Percentiles rank a stretch among this genome's conserved stretches.
These are phyloP conservation scores for Nannoperca obscura DNA, from an alignment of 2,797 vertebrate species.

Conservation along the genomic window DNA sequence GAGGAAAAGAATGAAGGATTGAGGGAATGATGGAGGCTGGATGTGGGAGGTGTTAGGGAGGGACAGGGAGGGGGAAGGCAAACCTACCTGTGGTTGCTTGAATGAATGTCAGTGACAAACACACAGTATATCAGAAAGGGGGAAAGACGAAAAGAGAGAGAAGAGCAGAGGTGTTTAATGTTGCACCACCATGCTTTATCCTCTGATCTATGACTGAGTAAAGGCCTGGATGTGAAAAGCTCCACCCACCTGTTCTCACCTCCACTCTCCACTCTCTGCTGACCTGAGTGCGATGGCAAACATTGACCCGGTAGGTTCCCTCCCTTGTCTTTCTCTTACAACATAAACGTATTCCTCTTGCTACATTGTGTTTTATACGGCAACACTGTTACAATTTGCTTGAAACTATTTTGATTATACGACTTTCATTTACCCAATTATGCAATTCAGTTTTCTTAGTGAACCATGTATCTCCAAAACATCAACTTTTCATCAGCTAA, in stretches of 20 bases:
- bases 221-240: slow-evolving; percentile 47
- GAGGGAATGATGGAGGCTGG: slow-evolving; percentile 27
- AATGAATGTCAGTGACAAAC: slow-evolving; percentile 41
- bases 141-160: slow-evolving; percentile 6
- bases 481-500: neutral
- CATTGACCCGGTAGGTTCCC: slow-evolving; percentile 72
- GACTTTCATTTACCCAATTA: neutral
- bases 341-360: neutral
- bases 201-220: slow-evolving; percentile 21
- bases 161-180: slow-evolving; percentile 29
- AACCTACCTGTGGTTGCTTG: slow-evolving; percentile 40
- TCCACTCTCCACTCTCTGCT: slow-evolving; percentile 38
- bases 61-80: neutral
- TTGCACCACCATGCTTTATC: slow-evolving; percentile 44
- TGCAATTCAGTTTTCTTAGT: neutral
- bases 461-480: neutral
- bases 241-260: slow-evolving; percentile 49
- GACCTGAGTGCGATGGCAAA: slow-evolving; percentile 75
- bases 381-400: neutral
- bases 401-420: neutral
- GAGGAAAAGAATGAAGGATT: slow-evolving; percentile 55
- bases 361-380: neutral
- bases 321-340: slow-evolving; percentile 12
- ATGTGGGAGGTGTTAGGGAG: slow-evolving; percentile 48
- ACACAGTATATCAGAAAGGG: slow-evolving; percentile 26